Conservation (phyloP, 2,113 vertebrate genomes). For the Lagopus muta region DNA sequence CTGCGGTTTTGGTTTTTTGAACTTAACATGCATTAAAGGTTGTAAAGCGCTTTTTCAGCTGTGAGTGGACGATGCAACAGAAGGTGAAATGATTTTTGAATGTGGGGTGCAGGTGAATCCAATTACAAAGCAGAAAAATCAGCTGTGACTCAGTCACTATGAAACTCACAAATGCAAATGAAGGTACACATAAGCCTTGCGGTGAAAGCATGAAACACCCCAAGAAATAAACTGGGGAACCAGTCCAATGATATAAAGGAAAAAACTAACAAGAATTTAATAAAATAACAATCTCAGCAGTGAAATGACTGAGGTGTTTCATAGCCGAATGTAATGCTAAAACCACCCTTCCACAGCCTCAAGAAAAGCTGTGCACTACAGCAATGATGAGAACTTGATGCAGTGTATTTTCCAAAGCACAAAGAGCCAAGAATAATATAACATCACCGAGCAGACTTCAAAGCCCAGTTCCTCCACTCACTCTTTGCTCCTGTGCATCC, state of each 20-base stretch:
- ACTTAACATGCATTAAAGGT: neutral
- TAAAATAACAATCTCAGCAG: constrained; percentile 55
- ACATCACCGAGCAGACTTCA: constrained; percentile 85
- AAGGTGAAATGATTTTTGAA: neutral
- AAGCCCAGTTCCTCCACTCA: constrained; percentile 72
- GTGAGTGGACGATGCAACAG: neutral
- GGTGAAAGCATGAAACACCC: neutral
- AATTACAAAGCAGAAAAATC: constrained; percentile 12
- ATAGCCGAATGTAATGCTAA: constrained; percentile 79
- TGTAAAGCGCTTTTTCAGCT: neutral
- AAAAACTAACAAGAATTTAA: constrained; percentile 41
- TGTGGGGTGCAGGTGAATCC: neutral
- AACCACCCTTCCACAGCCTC: constrained; percentile 75
- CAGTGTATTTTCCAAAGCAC: constrained; percentile 84
- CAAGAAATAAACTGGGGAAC: neutral
- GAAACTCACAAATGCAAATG: neutral
- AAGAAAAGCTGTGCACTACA: constrained; percentile 69
- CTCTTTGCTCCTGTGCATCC: constrained; percentile 82
- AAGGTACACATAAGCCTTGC: neutral
- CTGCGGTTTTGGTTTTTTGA: neutral
- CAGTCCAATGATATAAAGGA: neutral
- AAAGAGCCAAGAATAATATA: constrained; percentile 88
- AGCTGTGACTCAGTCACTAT: neutral
- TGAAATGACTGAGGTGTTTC: constrained; percentile 72
- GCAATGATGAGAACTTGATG: constrained; percentile 75